Conservation (phyloP, 2,113 vertebrate species). For the Diadophis punctatus region DNA sequence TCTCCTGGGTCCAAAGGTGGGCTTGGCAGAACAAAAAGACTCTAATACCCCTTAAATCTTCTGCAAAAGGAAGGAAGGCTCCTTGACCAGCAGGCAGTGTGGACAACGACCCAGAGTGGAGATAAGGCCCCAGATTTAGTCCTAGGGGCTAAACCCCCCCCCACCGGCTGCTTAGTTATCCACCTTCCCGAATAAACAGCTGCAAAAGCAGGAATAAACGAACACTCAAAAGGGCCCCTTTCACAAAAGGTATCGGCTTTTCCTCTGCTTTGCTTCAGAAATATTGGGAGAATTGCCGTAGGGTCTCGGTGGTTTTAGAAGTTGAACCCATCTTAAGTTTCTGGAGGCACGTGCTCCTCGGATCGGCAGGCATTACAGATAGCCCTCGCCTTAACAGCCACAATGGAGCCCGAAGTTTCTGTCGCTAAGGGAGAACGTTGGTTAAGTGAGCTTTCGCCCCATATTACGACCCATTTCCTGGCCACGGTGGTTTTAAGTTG, state of each 20-base stretch:
- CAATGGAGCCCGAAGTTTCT: too few relatives aligned
- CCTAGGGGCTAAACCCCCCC: too few relatives aligned
- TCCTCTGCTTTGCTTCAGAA: background rate
- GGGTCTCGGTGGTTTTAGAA: background rate
- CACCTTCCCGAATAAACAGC: too few relatives aligned
- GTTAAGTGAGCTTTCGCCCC: too few relatives aligned
- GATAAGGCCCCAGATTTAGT: background rate
- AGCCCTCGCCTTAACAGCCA: too few relatives aligned
- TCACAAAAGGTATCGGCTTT: background rate
- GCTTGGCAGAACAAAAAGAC: background rate
- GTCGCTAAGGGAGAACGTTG: too few relatives aligned
- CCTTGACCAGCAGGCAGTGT: background rate
- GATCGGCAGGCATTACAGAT: background rate
- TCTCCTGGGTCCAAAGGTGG: background rate
- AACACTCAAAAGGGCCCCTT: background rate
- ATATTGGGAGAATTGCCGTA: background rate
- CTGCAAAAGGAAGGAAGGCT: background rate
- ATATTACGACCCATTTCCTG: too few relatives aligned
- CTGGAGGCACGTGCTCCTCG: background rate
- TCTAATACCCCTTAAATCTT: background rate
- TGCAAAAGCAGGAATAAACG: background rate
- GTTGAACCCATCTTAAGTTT: background rate
- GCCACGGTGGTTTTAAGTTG: too few relatives aligned
- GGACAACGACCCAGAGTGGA: background rate
- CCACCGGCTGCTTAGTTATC: background rate